Percentiles rank a stretch among this genome's conserved stretches.
These are phyloP conservation scores for Halotydeus destructor DNA, from an alignment of 1,140 invertebrate species.

Conservation along the genomic window DNA sequence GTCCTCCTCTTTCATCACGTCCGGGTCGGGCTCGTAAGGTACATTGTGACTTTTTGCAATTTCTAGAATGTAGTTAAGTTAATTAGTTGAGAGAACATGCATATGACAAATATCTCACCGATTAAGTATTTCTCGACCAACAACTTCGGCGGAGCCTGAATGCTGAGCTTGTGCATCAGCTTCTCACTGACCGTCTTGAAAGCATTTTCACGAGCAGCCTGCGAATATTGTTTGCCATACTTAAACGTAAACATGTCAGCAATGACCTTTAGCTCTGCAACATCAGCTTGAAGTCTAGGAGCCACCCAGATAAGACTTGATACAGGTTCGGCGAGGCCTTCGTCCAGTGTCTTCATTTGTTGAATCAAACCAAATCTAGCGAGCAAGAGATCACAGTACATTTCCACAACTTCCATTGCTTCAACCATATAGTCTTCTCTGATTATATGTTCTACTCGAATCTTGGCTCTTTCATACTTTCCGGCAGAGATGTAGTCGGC, in stretches of 20 bases:
- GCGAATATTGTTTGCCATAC: conserved; percentile 81
- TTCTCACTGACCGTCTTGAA: conserved; percentile 75
- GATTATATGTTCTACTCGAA: conserved; percentile 93
- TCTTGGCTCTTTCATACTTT: conserved; percentile 80
- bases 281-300: conserved; percentile 37
- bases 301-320: conserved; percentile 91
- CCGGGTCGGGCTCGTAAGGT: conserved; percentile 69
- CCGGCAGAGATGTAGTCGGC: conserved; percentile 68
- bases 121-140: conserved; percentile 86
- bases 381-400: conserved; percentile 95
- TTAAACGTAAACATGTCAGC: conserved; percentile 70
- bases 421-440: conserved; percentile 97
- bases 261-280: conserved; percentile 66
- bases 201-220: conserved; percentile 52
- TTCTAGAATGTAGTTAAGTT: conserved; percentile 30
- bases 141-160: conserved; percentile 86
- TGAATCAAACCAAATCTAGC: conserved; percentile 90
- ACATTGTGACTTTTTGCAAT: conserved; percentile 89
- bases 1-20: not conserved
- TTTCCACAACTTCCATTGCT: conserved; percentile 92
- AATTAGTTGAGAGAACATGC: conserved; percentile 23
- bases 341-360: conserved; percentile 91
- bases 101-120: conserved; percentile 17
- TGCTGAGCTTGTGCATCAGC: conserved; percentile 80
- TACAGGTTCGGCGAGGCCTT: conserved; percentile 82